phyloP scores from a whole-genome alignment of 2,888 invertebrate species.

The Synanthedon formicaeformis region DNA sequence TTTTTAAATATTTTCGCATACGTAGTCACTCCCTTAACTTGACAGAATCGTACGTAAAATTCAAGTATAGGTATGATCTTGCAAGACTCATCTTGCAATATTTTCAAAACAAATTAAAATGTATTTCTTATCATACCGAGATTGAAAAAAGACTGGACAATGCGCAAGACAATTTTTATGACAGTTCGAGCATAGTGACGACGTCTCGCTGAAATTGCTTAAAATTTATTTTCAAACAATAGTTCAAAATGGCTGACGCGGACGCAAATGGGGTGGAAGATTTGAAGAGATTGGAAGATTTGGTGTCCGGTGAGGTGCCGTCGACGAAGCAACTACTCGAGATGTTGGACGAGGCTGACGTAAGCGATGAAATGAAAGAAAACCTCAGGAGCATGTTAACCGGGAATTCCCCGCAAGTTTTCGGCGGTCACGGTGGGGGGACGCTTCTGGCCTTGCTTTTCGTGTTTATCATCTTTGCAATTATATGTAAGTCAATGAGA shows the following conservation, averaged over 20 bases:
- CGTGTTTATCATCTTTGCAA: conserved; percentile 36
- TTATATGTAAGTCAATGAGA: conserved; percentile 36
- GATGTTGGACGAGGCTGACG: conserved; percentile 68
- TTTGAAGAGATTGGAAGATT: conserved; percentile 26
- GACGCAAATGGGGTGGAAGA: conserved; percentile 12
- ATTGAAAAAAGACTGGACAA: no score
- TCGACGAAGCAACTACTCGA: conserved; percentile 72
- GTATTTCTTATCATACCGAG: no score
- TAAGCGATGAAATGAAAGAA: conserved; percentile 74
- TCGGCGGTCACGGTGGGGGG: conserved; percentile 31
- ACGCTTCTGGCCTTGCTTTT: conserved; percentile 34
- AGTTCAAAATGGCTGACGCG: conserved; percentile 21
- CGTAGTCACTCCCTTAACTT: no score
- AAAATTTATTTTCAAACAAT: neutral
- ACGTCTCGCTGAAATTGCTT: neutral
- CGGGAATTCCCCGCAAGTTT: conserved; percentile 47
- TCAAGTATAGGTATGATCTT: no score
- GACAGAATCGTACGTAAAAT: no score
- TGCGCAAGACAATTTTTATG: no score
- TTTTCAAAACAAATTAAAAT: no score
- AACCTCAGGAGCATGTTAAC: conserved; percentile 63
- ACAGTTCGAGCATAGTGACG: no score
- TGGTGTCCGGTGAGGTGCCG: conserved; percentile 45
- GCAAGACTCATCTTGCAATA: no score
- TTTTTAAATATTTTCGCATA: no score